Evolutionary conservation across 2,797 vertebrate species (phyloP), one percentile per base, ranked within the genome.

Genomic region (Anomalospiza imberbis): DNA sequence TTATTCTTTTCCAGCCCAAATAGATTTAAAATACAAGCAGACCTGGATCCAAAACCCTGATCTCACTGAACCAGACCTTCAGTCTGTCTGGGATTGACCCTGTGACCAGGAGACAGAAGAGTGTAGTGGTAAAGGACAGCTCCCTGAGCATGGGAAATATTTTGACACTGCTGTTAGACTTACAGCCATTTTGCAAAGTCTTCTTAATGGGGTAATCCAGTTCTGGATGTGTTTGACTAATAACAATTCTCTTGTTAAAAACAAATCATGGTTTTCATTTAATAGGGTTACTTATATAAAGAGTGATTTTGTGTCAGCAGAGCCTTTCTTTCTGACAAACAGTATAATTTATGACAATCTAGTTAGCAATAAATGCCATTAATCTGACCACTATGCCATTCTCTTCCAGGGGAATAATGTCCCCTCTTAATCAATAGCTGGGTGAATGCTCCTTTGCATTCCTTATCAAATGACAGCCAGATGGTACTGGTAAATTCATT

Each of bases 391-490:
- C 73, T 65, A 0, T 75, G 63, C 91, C 72, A 62, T 93, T 94
- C 76, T 74, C 50, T 74, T 94, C 77, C 53, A 57, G 80, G 67
- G 79, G 51, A 91, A 45, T 94, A 88, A 62, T 61, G 61, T 80
- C 70, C 77, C 36, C 42, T 92, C 92, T 93, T 97, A 94, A 98
- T 97, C 93, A 96, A 91, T 81, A 86, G 91, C 60, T 76, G 91
- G 54, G 70, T 91, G 89, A 83, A 42, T 92, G 86, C 45, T 80
- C 71, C 75, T 93, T 94, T 93, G 92, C 96, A 95, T 95, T 92
- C 89, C 91, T 96, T 97, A 97, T 95, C 96, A 95, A 74, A 90
- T 94, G 93, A 92, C 94, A 96, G 97, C 97, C 98, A 99, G 98
- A 98, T 99, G 98, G 98, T 95, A 71, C 96, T 80, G 66, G 86